Evolutionary conservation across 2,113 vertebrate genomes (phyloP).

Genomic region (Brachypteracias leptosomus): DNA sequence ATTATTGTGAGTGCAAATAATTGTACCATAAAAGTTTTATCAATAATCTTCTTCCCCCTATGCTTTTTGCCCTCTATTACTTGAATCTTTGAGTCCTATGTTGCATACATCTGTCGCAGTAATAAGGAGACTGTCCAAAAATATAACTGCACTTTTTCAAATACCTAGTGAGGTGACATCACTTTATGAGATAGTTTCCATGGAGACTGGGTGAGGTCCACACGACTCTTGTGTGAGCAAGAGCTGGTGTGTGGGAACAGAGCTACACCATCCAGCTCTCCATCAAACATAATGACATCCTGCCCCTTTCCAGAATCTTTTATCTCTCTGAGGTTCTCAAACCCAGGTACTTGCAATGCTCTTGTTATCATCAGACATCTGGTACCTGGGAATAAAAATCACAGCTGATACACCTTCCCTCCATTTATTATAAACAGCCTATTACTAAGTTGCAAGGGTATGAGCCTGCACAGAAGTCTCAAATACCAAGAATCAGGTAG

Average conservation of each 20-base stretch:
- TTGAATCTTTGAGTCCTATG: not conserved
- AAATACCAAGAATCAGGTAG: not conserved
- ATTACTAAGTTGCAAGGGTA: not conserved
- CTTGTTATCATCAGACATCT: not conserved
- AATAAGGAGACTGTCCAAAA: not conserved
- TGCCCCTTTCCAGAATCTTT: not conserved
- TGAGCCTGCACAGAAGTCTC: not conserved
- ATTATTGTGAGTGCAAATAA: not conserved
- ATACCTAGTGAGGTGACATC: not conserved
- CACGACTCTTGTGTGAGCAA: not conserved
- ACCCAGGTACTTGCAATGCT: not conserved
- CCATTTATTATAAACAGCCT: not conserved
- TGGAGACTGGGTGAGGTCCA: not conserved
- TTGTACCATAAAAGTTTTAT: not conserved
- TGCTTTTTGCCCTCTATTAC: not conserved
- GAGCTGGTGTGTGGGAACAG: not conserved
- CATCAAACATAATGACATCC: accelerated
- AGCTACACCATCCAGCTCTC: accelerated
- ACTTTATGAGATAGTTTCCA: not conserved
- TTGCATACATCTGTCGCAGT: accelerated
- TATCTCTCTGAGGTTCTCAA: not conserved
- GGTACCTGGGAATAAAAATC: not conserved
- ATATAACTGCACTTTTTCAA: not conserved
- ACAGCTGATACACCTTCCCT: not conserved
- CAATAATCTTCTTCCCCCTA: not conserved